Evolutionary conservation across 2,888 invertebrate genomes (phyloP), one percentile per base, ranked within the genome.

Genomic region (Limenitis camilla): DNA sequence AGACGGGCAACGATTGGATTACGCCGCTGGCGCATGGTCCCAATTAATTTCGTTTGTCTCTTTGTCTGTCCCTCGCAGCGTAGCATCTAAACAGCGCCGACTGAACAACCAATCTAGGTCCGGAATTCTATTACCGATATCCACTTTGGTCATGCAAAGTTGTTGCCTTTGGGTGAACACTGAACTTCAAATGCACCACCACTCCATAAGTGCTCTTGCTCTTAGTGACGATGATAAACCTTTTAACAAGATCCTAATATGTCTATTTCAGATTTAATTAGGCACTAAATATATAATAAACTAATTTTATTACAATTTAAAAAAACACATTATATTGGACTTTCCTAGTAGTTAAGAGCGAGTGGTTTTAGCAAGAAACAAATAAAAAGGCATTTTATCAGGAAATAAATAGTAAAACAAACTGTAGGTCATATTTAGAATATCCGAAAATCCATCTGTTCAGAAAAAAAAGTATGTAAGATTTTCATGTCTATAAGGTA

Each of bases 41-140:
- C 76, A 79, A 85, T 84, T 85, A 86, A 84, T 81, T 81, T 85
- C 78, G 81, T 85, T 82, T 82, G 81, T 81, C 72, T 80, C 81
- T 83, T 79, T 78, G 83, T 77, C 72, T 70, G 68, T 65, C 67
- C 71, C 61, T 62, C 65, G 59, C 62, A 58, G 61, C 65, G 52
- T 53, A 58, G 58, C 60, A 55, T 56, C 56, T 78, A 77, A 80
- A 78, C 75, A 75, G 69, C 77, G 72, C 73, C 76, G 72, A 69
- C 65, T 72, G 65, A 74, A 71, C 70, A 69, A 64, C 66, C 71
- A 70, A 74, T 77, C 76, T 81, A 79, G 68, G 74, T 66, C 67
- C 64, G 62, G 66, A 76, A 85, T 77, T 81, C 72, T 76, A 85
- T 85, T 84, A 86, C 74, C 62, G 67, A 76, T 74, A 72, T 72